A percentile compares a stretch with the other conserved stretches of the same genome.
Evolutionary conservation across 1,140 invertebrate genomes (phyloP).

Genomic region (Campoletis sonorensis): DNA sequence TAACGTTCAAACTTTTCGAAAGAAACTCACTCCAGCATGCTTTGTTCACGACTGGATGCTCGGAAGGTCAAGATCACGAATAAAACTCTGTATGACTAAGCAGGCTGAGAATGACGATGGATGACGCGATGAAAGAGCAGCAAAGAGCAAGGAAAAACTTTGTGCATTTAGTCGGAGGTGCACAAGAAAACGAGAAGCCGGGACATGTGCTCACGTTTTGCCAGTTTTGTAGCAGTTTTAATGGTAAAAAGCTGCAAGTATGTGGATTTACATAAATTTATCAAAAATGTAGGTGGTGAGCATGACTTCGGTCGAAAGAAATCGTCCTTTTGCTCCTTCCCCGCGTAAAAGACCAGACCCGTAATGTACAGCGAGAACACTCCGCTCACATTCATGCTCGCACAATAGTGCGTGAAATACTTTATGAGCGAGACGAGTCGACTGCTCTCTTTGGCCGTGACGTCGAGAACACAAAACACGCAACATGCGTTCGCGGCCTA

Average conservation of each 20-base stretch:
- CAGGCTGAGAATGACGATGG: neutral
- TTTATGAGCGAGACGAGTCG: conserved; percentile 21
- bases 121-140: neutral
- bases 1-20: too few relatives aligned
- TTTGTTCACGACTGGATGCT: neutral
- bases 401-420: conserved; percentile 22
- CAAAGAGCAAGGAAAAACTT: conserved; percentile 1
- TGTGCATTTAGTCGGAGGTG: neutral
- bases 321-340: neutral
- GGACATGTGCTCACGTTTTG: conserved; percentile 2
- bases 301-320: neutral
- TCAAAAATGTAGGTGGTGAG: neutral
- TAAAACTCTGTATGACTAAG: neutral
- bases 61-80: neutral
- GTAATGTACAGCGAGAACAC: neutral
- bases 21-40: too few relatives aligned
- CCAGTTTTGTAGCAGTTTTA: conserved; percentile 6
- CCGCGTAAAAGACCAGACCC: neutral
- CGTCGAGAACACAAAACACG: conserved; percentile 11
- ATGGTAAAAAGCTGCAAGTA: neutral
- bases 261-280: neutral
- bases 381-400: neutral
- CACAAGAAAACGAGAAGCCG: neutral
- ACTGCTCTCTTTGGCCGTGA: conserved; percentile 6
- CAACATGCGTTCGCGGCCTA: conserved; percentile 1